A percentile compares a stretch with the other conserved stretches of the same genome.
Conservation (phyloP, 2,797 vertebrate genomes). For the Potorous gilbertii region DNA sequence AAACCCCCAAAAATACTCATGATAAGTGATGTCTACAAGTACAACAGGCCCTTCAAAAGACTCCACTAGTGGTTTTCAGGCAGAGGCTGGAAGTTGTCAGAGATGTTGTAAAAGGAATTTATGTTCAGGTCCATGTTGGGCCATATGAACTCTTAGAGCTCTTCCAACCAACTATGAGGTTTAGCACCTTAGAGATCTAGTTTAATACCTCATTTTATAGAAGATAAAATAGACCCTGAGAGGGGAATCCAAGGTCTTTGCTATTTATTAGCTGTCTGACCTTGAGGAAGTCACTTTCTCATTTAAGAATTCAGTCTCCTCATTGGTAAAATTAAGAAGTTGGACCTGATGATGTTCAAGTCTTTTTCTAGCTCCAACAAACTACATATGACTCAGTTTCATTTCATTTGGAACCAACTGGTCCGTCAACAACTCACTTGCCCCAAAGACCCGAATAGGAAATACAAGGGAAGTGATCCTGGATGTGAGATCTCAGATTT, state of each 20-base stretch:
- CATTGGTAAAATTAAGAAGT: neutral
- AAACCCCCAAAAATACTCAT: neutral
- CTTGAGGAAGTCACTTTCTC: neutral
- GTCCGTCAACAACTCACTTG: neutral
- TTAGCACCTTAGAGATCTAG: neutral
- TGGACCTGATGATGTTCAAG: neutral
- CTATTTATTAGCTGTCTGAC: neutral
- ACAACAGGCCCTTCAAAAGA: neutral
- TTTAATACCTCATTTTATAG: neutral
- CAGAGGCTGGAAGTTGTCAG: neutral
- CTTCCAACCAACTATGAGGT: neutral
- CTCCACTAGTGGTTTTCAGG: neutral
- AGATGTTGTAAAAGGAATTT: neutral
- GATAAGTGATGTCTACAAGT: neutral
- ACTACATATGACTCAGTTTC: neutral
- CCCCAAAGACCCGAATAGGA: neutral
- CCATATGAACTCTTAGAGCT: neutral
- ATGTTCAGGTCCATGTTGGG: neutral
- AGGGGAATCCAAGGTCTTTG: neutral
- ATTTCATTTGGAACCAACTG: neutral
- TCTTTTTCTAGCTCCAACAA: neutral
- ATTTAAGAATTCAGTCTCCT: neutral
- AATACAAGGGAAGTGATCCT: neutral
- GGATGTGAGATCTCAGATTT: neutral
- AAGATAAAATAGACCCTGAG: neutral